Conservation (phyloP, 2,797 vertebrate species). For the Sebastes matsubarae region DNA sequence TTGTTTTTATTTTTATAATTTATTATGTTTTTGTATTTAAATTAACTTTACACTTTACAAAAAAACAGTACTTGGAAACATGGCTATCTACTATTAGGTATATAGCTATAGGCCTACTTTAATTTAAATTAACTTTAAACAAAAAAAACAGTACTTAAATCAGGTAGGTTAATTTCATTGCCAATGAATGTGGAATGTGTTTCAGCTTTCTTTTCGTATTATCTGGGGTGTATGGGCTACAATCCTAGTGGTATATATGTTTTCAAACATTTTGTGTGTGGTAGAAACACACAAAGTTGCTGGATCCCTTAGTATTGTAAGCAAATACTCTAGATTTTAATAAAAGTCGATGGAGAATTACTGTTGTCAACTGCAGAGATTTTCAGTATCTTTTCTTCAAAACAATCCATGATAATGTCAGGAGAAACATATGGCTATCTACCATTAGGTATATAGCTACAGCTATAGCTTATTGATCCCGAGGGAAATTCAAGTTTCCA, state of each 20-base stretch:
- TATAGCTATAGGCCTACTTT: fast-evolving
- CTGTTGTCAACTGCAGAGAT: fast-evolving
- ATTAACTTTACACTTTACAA: too few relatives aligned
- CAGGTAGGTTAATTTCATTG: too few relatives aligned
- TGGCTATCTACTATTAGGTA: background rate
- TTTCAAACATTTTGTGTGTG: background rate
- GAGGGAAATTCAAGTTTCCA: too few relatives aligned
- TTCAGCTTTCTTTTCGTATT: too few relatives aligned
- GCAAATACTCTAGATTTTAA: background rate
- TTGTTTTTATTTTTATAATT: too few relatives aligned
- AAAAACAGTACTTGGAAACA: too few relatives aligned
- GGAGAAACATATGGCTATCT: background rate
- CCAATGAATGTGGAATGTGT: too few relatives aligned
- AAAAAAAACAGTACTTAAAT: background rate
- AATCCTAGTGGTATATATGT: background rate
- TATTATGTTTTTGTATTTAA: too few relatives aligned
- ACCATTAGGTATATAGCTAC: fast-evolving
- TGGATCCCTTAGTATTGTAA: background rate
- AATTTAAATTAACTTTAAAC: background rate
- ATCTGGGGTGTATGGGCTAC: background rate
- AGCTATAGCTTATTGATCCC: background rate
- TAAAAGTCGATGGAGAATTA: too few relatives aligned
- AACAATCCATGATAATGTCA: background rate
- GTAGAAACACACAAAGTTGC: background rate
- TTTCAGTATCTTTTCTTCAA: too few relatives aligned